Conservation (phyloP, 2,888 invertebrate genomes). For the Himalopsyche kuldschensis region DNA sequence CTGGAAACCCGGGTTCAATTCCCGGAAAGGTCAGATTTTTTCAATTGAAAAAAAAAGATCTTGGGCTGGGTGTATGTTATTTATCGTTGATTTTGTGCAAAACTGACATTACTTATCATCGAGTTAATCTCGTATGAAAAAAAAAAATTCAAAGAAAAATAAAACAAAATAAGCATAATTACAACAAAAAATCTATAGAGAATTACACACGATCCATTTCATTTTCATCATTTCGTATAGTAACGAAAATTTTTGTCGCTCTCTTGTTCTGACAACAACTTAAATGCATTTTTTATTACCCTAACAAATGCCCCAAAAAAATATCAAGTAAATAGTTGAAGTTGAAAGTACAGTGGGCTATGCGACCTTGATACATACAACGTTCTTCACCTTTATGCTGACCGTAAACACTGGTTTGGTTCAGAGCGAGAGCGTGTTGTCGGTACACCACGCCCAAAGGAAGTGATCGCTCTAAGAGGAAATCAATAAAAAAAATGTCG, state of each 20-base stretch:
- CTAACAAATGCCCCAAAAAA: not conserved
- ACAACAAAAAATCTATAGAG: too few species aligned
- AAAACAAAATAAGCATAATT: too few species aligned
- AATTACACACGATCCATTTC: too few species aligned
- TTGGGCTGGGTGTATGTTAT: too few species aligned
- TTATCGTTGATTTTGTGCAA: too few species aligned
- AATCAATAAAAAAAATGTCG: not conserved
- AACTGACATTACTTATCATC: too few species aligned
- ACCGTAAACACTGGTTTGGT: constrained; percentile 8
- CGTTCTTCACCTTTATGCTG: constrained; percentile 33
- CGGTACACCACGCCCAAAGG: not conserved
- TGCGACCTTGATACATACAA: constrained; percentile 28
- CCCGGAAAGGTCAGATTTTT: too few species aligned
- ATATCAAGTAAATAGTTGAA: not conserved
- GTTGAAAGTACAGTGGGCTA: constrained; percentile 24
- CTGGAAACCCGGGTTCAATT: too few species aligned
- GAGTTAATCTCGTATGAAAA: too few species aligned
- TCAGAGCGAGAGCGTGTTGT: not conserved
- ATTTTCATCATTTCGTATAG: too few species aligned
- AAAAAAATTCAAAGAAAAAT: too few species aligned
- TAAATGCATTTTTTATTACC: not conserved
- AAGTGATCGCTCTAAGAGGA: not conserved
- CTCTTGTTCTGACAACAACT: not conserved
- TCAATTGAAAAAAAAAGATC: too few species aligned
- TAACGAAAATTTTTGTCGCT: not conserved